These are phyloP conservation scores for Tapera naevia DNA, from an alignment of 2,797 vertebrate species.

Conservation along the genomic window DNA sequence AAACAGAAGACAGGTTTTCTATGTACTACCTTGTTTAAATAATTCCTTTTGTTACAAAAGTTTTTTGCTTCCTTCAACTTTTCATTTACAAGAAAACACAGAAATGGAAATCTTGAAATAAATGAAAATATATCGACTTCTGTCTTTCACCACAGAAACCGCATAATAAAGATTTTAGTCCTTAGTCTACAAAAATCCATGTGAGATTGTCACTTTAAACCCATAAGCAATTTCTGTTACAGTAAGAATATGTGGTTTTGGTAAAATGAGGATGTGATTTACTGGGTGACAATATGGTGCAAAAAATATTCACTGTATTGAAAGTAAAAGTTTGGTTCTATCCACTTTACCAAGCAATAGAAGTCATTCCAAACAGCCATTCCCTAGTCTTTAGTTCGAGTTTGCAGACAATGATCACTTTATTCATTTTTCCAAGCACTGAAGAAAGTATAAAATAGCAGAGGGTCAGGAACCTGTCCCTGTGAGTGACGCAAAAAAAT, in stretches of 20 bases:
- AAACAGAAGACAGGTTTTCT: neutral
- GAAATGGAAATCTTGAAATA: neutral
- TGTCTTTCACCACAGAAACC: neutral
- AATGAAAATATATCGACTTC: neutral
- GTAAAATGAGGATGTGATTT: neutral
- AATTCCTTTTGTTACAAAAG: neutral
- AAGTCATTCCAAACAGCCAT: neutral
- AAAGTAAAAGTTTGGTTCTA: neutral
- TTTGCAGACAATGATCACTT: neutral
- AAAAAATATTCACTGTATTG: neutral
- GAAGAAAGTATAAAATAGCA: neutral
- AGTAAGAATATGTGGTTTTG: neutral
- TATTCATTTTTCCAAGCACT: neutral
- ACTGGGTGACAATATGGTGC: neutral
- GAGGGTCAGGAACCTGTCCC: neutral
- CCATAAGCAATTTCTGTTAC: neutral
- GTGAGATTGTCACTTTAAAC: neutral
- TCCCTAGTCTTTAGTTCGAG: neutral
- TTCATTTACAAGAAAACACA: neutral
- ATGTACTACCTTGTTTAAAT: neutral
- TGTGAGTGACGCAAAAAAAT: neutral
- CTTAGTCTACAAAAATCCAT: neutral
- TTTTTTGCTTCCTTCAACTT: neutral
- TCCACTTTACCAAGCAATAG: neutral
- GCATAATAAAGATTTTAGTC: neutral